Percentiles rank a stretch among this genome's conserved stretches.
Evolutionary conservation across 2,797 vertebrate genomes (phyloP).

Genomic region (Scleropages formosus): DNA sequence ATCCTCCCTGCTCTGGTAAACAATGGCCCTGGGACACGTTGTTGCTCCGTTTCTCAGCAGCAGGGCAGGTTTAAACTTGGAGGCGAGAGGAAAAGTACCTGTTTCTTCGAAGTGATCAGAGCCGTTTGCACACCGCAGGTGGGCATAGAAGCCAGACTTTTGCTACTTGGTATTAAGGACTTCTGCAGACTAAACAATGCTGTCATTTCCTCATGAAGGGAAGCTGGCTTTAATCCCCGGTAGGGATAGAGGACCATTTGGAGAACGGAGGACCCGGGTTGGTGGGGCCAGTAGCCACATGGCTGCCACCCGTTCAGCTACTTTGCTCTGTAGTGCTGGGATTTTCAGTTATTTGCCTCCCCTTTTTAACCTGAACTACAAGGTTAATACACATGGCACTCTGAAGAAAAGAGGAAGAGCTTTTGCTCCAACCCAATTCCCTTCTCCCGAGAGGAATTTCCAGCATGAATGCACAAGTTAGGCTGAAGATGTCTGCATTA

Average conservation of each 20-base stretch:
- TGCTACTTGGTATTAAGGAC: slow-evolving; percentile 4
- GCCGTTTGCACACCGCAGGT: not conserved
- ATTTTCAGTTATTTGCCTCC: not conserved
- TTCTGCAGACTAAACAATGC: slow-evolving; percentile 29
- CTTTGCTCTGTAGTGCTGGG: not conserved
- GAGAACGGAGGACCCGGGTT: not conserved
- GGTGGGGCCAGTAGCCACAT: not conserved
- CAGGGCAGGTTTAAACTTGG: not conserved
- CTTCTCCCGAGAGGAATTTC: not conserved
- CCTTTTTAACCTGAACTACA: not conserved
- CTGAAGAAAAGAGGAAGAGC: not conserved
- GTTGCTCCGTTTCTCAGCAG: not conserved
- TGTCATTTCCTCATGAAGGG: slow-evolving; percentile 19
- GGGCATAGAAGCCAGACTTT: not conserved
- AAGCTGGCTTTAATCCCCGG: slow-evolving; percentile 23
- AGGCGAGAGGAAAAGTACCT: not conserved
- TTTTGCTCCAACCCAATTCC: not conserved
- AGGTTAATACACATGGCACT: not conserved
- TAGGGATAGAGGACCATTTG: slow-evolving; percentile 11
- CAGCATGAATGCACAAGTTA: slow-evolving; percentile 7
- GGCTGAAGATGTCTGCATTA: not conserved
- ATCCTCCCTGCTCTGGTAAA: too few relatives aligned
- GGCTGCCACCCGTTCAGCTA: not conserved
- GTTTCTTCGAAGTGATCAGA: not conserved
- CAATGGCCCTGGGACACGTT: too few relatives aligned